Evolutionary conservation across 2,113 vertebrate genomes (phyloP), one percentile per base, ranked within the genome.

Genomic region (Lagenorhynchus albirostris): DNA sequence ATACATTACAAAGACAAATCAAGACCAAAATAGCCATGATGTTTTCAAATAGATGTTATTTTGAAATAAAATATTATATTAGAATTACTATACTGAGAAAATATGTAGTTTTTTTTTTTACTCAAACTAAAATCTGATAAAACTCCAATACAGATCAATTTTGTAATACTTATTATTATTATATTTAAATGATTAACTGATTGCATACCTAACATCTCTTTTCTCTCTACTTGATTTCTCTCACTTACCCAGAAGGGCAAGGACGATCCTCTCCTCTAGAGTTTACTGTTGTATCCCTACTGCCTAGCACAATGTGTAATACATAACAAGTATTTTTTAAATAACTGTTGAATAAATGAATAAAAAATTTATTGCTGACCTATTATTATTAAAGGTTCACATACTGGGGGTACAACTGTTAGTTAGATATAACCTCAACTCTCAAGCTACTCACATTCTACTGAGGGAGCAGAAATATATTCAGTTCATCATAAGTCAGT

Each of bases 61-160:
- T 95, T 95, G 1, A 86, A 95, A 89, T 80, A 60, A 94, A 91
- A 80, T 60, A 62, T n/a, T 71, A 77, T 20, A 53, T 81, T 76
- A 90, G 31, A 88, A 97, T 81, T 77, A 63, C 55, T 92, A 31
- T 36, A 74, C 20, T 63, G 20, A 14, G 36, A 96, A 96, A 97
- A 84, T 17, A 68, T 26, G 6, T 2, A 65, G 26, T 36, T 80
- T 50, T 87, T 50, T 87, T 65, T 80, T 91, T 60, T 80, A 91
- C 23, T 96, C 65, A 79, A 68, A 97, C 29, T 83, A 89, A 95
- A 96, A 67, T 90, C 60, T 77, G 44, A 21, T 58, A 86, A 79
- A 95, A 84, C 11, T 84, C n/a, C 73, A 47, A 79, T 11, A 85
- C 5, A 65, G 25, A 89, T 85, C 63, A 18, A 87, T 70, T 91